Evolutionary conservation across 2,797 vertebrate genomes (phyloP), one percentile per base, ranked within the genome.

Genomic region (Chloroceryle amazona): DNA sequence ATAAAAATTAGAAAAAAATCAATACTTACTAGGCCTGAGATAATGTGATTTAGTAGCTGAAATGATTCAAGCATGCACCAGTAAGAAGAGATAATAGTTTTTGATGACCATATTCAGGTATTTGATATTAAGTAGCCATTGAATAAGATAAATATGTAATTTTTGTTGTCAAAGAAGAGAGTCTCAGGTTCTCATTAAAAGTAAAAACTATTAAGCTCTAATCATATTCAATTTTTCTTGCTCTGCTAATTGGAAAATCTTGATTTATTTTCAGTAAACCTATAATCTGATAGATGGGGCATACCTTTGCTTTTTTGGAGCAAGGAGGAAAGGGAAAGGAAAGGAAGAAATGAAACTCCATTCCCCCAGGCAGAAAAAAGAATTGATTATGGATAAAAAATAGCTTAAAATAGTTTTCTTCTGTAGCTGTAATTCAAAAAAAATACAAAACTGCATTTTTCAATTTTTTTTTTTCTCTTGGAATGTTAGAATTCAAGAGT

Each of bases 51-150:
- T 74, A 90, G 37, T 67, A 93, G 65, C 41, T 83, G 12, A 91
- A 91, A 28, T 78, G 52, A 81, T 96, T 91, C 68, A 86, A 58
- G 25, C 76, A 83, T 78, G 25, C 49, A 86, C 19, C 0, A 0
- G 23, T 60, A 94, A 82, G 60, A 93, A 88, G n/a, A 96, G 18
- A 47, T 82, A 80, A 49, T 94, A 66, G n/a, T 23, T 60, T 96
- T 90, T 91, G 79, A 88, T 87, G 19, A 60, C 47, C 83, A 20
- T 91, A 47, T 83, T 82, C 65, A 86, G 60, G 20, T 7, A 82
- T 93, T 88, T 83, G 79, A 63, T 83, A 80, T 63, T 73, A 88
- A 88, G 37, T 67, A 86, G 44, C 60, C 51, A 86, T 33, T 94
- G 57, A 78, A 74, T 37, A 71, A 86, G 65, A 88, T 66, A 88